These are phyloP conservation scores for Bubo blakistoni DNA, from an alignment of 2,113 vertebrate genomes.

Conservation along the genomic window DNA sequence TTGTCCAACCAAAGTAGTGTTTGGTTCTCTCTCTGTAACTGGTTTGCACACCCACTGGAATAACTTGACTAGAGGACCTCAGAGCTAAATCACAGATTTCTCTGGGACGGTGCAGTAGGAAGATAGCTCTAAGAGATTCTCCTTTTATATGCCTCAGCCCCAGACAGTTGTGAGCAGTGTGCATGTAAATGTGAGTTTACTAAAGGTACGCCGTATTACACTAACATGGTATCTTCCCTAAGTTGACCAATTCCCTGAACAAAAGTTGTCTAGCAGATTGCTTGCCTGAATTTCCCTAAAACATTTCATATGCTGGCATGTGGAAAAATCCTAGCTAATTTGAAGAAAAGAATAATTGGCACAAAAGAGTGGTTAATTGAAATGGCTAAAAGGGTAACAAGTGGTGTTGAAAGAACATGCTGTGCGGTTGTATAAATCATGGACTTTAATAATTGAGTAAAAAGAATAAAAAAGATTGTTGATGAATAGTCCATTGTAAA, in stretches of 20 bases:
- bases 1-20: background rate
- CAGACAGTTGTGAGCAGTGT: background rate
- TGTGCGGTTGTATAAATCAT: background rate
- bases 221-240: background rate
- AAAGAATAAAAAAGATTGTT: background rate
- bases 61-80: background rate
- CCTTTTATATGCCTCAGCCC: background rate
- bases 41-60: background rate
- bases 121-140: background rate
- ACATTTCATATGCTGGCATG: background rate
- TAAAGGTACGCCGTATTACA: background rate
- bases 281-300: background rate
- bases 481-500: background rate
- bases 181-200: background rate
- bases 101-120: background rate
- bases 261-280: background rate
- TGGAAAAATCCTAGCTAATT: background rate
- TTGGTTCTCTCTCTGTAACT: background rate
- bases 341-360: background rate
- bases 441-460: background rate
- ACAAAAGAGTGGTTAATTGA: background rate
- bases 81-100: background rate
- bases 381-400: background rate
- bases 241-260: background rate
- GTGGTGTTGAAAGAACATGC: background rate